Base-by-base conservation (phyloP, 2,113 vertebrate genomes). In the Lasiurus borealis region DNA sequence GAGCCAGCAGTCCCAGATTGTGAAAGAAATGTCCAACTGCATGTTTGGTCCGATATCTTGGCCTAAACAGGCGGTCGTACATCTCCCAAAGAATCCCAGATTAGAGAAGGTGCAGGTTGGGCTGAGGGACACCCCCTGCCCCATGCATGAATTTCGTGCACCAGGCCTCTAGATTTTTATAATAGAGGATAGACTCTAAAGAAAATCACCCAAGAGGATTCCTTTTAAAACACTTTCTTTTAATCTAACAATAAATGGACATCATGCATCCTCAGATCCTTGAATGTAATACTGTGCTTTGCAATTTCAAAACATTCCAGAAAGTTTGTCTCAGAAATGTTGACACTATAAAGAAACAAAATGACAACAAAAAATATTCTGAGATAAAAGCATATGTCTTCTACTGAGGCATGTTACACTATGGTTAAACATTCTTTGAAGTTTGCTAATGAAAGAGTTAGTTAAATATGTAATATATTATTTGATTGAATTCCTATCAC, bases 241-340 rank as follows among this genome's bases (percentile, higher is more conserved):
- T 73, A 48, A 10, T 85, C 46, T 19, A 89, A 5, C 44, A 95
- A 64, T 59, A 40, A 95, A 82, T 90, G 72, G 8, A 71, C 14
- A 92, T 54, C 40, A 48, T 44, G 0, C 3, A 57, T 93, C 29
- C 15, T 97, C 31, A 75, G 85, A 2, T 75, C 25, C 88, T 62
- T 50, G 71, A 95, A 88, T 50, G 1, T 66, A n/a, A 77, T 94
- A 50, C 82, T 90, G 66, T 92, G 1, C 12, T 94, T 77, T 59
- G 9, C 19, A 89, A 8, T 82, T 92, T 77, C 23, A 95, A 92
- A 85, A 34, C 31, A 80, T 23, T 90, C 19, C 8, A 76, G 18
- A 25, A 96, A 83, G 5, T 85, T 82, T 90, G 68, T 29, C 54
- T 71, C 27, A 72, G 27, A 77, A 93, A 87, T 6, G 40, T 62